Evolutionary conservation across 2,797 vertebrate species (phyloP).

Genomic region (Trachops cirrhosus): DNA sequence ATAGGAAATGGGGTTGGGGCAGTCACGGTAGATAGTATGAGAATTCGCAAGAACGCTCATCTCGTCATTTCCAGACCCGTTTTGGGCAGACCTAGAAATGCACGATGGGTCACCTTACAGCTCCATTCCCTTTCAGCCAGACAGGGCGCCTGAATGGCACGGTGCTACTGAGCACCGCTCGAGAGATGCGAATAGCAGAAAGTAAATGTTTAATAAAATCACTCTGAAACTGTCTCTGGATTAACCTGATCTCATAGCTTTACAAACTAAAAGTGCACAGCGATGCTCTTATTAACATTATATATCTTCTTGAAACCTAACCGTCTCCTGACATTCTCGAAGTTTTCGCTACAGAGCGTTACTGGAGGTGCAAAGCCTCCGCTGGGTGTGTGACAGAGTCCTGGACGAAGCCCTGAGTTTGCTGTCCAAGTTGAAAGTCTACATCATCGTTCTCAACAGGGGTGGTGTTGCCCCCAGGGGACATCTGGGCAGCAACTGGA

Average conservation of each 20-base stretch:
- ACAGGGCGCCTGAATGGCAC: neutral
- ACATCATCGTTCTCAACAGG: neutral
- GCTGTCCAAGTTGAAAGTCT: neutral
- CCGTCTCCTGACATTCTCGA: neutral
- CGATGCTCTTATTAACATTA: conserved; percentile 11
- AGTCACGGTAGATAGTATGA: neutral
- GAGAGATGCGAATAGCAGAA: neutral
- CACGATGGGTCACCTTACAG: neutral
- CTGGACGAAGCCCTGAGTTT: neutral
- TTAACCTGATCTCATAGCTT: neutral
- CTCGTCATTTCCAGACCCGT: neutral
- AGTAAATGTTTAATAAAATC: neutral
- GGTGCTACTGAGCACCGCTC: neutral
- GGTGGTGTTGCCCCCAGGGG: neutral
- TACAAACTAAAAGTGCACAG: neutral
- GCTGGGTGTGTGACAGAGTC: neutral
- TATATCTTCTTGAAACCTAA: neutral
- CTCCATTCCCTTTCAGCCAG: neutral
- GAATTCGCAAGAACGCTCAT: neutral
- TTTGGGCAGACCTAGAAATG: neutral
- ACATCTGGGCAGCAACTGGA: neutral
- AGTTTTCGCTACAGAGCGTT: neutral
- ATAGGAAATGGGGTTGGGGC: neutral
- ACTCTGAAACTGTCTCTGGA: neutral
- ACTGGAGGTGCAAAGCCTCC: neutral